Conservation (phyloP, 2,797 vertebrate species). For the Galagoides demidoff region DNA sequence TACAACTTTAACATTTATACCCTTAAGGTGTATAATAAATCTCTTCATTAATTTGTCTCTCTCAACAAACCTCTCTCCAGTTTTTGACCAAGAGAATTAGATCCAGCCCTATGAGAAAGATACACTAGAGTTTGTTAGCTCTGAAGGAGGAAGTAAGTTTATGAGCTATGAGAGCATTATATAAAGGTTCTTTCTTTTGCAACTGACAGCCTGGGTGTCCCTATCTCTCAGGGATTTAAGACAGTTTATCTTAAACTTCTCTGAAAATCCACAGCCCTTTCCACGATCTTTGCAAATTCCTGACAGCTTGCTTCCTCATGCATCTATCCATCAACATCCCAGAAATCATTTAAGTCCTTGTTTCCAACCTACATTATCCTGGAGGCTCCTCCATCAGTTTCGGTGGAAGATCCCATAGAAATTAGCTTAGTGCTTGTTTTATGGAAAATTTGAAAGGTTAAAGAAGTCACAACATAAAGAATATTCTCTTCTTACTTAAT, state of each 20-base stretch:
- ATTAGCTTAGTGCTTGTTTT: neutral
- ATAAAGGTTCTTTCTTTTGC: neutral
- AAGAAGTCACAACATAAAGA: neutral
- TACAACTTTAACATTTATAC: neutral
- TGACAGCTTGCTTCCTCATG: neutral
- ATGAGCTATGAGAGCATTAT: neutral
- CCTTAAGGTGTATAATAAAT: neutral
- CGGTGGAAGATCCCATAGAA: neutral
- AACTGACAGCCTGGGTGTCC: neutral
- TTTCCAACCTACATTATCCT: neutral
- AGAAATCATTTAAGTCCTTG: neutral
- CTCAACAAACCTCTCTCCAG: neutral
- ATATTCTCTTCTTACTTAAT: neutral
- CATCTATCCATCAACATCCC: neutral
- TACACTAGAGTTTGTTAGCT: neutral
- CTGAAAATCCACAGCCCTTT: neutral
- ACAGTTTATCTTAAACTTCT: neutral
- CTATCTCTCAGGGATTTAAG: neutral
- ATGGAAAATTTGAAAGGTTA: neutral
- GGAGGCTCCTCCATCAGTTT: neutral
- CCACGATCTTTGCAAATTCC: neutral
- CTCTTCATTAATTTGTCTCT: neutral
- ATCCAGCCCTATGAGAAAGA: neutral
- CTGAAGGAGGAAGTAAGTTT: neutral
- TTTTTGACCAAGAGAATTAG: neutral